Evolutionary conservation across 2,888 invertebrate genomes (phyloP).

Genomic region (Ommatoiulus sabulosus): DNA sequence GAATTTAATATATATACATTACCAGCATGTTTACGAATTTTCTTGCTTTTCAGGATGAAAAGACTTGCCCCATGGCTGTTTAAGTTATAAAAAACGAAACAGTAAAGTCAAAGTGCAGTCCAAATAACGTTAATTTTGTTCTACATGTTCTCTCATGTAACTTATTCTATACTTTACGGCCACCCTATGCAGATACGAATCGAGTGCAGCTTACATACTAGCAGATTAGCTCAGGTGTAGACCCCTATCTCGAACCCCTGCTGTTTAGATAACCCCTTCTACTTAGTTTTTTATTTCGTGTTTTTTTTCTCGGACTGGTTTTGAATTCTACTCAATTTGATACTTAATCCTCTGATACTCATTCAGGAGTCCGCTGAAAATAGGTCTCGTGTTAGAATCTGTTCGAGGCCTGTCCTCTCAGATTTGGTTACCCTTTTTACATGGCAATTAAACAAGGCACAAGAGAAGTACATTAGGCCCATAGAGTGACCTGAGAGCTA

Average conservation of each 20-base stretch:
- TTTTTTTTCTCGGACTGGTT: constrained; percentile 35
- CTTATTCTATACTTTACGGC: background rate
- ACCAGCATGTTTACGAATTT: too few species aligned
- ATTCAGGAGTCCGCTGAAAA: constrained; percentile 19
- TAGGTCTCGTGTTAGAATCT: constrained; percentile 49
- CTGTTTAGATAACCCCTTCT: constrained; percentile 38
- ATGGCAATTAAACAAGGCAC: constrained; percentile 52
- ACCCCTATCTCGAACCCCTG: constrained; percentile 43
- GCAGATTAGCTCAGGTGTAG: constrained; percentile 38
- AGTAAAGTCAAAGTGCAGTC: too few species aligned
- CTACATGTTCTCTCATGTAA: background rate
- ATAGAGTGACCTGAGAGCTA: constrained; percentile 38
- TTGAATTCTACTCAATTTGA: constrained; percentile 52
- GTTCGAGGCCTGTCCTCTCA: constrained; percentile 30
- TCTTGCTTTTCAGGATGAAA: too few species aligned
- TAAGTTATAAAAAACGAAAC: too few species aligned
- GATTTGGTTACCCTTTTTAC: constrained; percentile 49
- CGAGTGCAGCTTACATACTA: background rate
- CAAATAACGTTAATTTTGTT: background rate
- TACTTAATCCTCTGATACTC: constrained; percentile 29
- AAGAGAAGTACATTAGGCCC: constrained; percentile 50
- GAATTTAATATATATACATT: too few species aligned
- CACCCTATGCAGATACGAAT: constrained; percentile 8
- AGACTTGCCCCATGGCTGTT: too few species aligned
- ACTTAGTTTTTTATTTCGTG: background rate